These are phyloP conservation scores for Smutsia temminckii DNA, from an alignment of 2,797 vertebrate species.

Conservation along the genomic window DNA sequence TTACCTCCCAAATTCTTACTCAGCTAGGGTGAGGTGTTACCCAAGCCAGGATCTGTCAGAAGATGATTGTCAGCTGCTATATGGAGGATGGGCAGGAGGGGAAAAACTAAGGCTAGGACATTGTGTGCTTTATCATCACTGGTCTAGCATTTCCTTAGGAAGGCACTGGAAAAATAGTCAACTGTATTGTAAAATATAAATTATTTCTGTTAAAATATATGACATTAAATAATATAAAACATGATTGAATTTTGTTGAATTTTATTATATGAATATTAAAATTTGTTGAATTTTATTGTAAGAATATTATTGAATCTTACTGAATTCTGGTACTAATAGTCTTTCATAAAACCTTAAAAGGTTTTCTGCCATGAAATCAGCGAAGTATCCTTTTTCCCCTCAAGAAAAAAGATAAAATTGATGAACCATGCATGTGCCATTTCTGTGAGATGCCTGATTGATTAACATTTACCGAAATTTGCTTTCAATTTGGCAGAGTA, in stretches of 20 bases:
- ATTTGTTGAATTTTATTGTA: too few species aligned
- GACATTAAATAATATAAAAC: slow-evolving; percentile 4
- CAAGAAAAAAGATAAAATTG: slow-evolving; percentile 50
- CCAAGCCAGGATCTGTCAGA: not conserved
- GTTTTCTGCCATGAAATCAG: slow-evolving; percentile 24
- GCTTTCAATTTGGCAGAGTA: slow-evolving; percentile 52
- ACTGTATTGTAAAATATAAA: slow-evolving; percentile 34
- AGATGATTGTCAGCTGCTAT: not conserved
- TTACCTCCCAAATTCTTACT: not conserved
- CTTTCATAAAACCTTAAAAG: slow-evolving; percentile 54
- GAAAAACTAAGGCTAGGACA: not conserved
- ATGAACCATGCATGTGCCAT: slow-evolving; percentile 8
- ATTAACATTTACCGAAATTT: slow-evolving; percentile 57
- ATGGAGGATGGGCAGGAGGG: not conserved
- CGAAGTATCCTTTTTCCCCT: slow-evolving; percentile 42
- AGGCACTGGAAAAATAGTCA: not conserved
- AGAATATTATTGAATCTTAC: too few species aligned
- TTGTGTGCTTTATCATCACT: not conserved
- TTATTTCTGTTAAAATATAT: not conserved
- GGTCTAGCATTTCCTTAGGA: not conserved
- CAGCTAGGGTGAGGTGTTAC: not conserved
- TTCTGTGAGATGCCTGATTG: slow-evolving; percentile 27
- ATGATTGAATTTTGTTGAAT: too few species aligned
- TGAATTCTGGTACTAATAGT: not conserved
- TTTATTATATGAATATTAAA: too few species aligned